A percentile compares a stretch with the other conserved stretches of the same genome.
Evolutionary conservation across 2,888 invertebrate species (phyloP).

Genomic region (Hemistola chrysoprasaria): DNA sequence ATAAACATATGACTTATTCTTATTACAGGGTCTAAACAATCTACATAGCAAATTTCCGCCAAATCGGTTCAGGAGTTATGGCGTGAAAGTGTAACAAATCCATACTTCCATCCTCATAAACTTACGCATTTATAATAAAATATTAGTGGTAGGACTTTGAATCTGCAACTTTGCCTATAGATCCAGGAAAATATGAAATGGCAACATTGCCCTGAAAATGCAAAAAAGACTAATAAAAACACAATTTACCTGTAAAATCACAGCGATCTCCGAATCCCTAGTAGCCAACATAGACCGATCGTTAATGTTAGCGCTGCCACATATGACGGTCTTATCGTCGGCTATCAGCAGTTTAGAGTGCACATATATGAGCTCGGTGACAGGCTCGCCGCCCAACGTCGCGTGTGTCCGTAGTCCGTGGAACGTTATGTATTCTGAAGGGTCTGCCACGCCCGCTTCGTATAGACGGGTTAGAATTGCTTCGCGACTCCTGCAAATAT

Average conservation of each 20-base stretch:
- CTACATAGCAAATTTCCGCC: no score
- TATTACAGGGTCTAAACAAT: no score
- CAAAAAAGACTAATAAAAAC: no score
- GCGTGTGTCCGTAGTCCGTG: slow-evolving; percentile 94
- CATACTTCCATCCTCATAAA: no score
- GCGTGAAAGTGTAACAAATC: no score
- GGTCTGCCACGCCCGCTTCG: slow-evolving; percentile 90
- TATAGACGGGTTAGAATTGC: slow-evolving; percentile 90
- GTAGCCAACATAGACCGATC: slow-evolving; percentile 97
- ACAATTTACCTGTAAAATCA: slow-evolving; percentile 88
- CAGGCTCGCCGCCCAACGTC: slow-evolving; percentile 88
- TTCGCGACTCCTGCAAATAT: slow-evolving; percentile 86
- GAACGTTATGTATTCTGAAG: slow-evolving; percentile 94
- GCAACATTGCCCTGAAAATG: no score
- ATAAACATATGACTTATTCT: no score
- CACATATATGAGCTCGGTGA: slow-evolving; percentile 97
- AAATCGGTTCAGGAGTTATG: no score
- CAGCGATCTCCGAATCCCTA: slow-evolving; percentile 96
- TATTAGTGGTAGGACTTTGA: no score
- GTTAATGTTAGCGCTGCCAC: slow-evolving; percentile 99
- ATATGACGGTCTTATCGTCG: slow-evolving; percentile 95
- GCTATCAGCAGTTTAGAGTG: slow-evolving; percentile 98
- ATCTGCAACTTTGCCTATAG: no score
- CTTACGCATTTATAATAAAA: no score
- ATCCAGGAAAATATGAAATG: no score